Evolutionary conservation across 2,113 vertebrate species (phyloP), one percentile per base, ranked within the genome.

Genomic region (Apistogramma diplotaenia): DNA sequence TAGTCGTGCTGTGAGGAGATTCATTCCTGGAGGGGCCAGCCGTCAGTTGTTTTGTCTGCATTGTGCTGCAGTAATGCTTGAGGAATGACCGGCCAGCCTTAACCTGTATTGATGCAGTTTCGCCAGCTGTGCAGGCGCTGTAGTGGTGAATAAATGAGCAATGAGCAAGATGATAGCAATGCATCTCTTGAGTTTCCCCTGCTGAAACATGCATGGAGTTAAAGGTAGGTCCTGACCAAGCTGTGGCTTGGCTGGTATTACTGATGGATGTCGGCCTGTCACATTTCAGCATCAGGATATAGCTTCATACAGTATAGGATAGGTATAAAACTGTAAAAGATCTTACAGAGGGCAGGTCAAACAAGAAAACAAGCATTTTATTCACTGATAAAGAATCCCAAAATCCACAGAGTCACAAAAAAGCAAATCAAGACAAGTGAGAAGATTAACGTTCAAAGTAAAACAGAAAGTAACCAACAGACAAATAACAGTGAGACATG

Each of bases 51-150:
- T 91, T 82, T 82, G 84, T 82, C 75, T 61, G 76, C 35, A 61
- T 46, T 78, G 76, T 7, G 73, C 58, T 82, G 59, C 78, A 23
- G 89, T 91, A 89, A 91, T 86, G 82, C 78, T 51, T 71, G 67
- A 89, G 90, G 90, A 91, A 89, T 91, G 91, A 87, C 72, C 73
- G 23, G 84, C 85, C 74, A 67, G 90, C 79, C 81, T 86, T 81
- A 87, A 88, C 86, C 85, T 91, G 79, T 74, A 46, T 19, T 53
- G 82, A 72, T 70, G 35, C 6, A 5, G 61, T 58, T 4, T 15
- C 78, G 37, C 81, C 89, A 79, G 82, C 71, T 87, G 83, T 87
- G 88, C 85, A 86, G 72, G 85, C 71, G 15, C 3, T 23, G 76
- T 79, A 56, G 31, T 3, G 27, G 65, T 49, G 54, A 84, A 55